These are phyloP conservation scores for Dunckerocampus dactyliophorus DNA, from an alignment of 2,113 vertebrate species.

Conservation along the genomic window DNA sequence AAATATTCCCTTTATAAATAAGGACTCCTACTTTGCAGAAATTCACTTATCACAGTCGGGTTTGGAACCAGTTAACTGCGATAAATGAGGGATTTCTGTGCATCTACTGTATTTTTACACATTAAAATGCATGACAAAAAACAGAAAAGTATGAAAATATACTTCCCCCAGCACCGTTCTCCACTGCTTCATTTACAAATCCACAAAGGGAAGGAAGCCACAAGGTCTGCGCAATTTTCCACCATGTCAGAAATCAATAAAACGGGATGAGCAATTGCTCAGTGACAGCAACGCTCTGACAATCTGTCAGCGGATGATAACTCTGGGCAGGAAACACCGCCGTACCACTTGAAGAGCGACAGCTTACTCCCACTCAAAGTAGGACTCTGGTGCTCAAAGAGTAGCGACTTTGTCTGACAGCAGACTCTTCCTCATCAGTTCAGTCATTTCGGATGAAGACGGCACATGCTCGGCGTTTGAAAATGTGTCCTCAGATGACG, in stretches of 20 bases:
- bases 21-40: too few relatives aligned
- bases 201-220: background rate
- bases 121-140: background rate
- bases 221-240: constrained; percentile 1
- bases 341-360: constrained; percentile 35
- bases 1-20: too few relatives aligned
- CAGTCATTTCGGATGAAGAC: constrained; percentile 29
- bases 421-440: constrained; percentile 35
- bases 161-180: too few relatives aligned
- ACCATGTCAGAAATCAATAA: constrained; percentile 17
- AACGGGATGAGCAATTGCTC: constrained; percentile 27
- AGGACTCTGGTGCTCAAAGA: constrained; percentile 15
- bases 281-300: constrained; percentile 26
- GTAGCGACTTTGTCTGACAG: constrained; percentile 36
- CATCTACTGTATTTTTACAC: background rate
- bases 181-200: background rate
- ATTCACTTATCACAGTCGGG: too few relatives aligned
- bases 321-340: constrained; percentile 26
- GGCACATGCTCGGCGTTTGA: constrained; percentile 19
- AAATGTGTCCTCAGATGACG: constrained; percentile 25
- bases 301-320: constrained; percentile 44
- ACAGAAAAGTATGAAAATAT: too few relatives aligned
- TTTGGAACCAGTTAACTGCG: too few relatives aligned
- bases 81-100: too few relatives aligned
- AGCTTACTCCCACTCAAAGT: constrained; percentile 25